These are phyloP conservation scores for Amblyopsis rosae DNA, from an alignment of 2,113 vertebrate genomes.

Conservation along the genomic window DNA sequence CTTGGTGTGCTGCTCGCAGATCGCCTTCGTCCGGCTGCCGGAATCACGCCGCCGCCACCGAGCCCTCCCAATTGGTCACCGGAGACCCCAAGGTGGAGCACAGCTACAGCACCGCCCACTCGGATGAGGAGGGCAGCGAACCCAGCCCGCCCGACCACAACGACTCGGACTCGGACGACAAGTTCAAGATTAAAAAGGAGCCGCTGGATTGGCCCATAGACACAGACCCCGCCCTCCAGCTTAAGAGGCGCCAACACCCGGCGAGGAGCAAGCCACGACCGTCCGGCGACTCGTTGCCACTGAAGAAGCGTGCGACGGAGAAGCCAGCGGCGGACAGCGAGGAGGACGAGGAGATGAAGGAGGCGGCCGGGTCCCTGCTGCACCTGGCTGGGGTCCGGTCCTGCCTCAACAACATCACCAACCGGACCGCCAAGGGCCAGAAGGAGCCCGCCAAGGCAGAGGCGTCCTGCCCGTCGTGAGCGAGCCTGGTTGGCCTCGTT, in stretches of 20 bases:
- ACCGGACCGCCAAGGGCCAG: constrained; percentile 87
- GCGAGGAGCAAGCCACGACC: constrained; percentile 80
- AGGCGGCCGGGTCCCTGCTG: constrained; percentile 86
- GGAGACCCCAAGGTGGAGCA: constrained; percentile 90
- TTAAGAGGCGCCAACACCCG: constrained; percentile 87
- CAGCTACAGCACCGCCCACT: constrained; percentile 90
- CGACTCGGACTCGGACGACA: constrained; percentile 84
- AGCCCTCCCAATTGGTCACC: constrained; percentile 83
- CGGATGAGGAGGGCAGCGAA: constrained; percentile 81
- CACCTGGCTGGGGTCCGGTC: constrained; percentile 86
- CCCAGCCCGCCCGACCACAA: constrained; percentile 82
- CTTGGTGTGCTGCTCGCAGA: constrained; percentile 53
- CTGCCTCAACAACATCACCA: constrained; percentile 90
- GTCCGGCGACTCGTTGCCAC: constrained; percentile 86
- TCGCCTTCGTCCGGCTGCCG: constrained; percentile 82
- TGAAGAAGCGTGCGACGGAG: constrained; percentile 91
- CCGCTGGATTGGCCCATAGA: constrained; percentile 83
- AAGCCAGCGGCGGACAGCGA: constrained; percentile 86
- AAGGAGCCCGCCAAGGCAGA: constrained; percentile 85
- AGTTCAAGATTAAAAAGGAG: constrained; percentile 81
- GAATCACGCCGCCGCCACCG: constrained; percentile 79
- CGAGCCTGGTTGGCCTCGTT: constrained; percentile 19
- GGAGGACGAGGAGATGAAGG: constrained; percentile 87
- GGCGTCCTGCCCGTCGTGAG: constrained; percentile 70
- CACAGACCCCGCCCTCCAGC: constrained; percentile 69